Evolutionary conservation across 2,888 invertebrate species (phyloP).

Genomic region (Carpatolechia fugitivella): DNA sequence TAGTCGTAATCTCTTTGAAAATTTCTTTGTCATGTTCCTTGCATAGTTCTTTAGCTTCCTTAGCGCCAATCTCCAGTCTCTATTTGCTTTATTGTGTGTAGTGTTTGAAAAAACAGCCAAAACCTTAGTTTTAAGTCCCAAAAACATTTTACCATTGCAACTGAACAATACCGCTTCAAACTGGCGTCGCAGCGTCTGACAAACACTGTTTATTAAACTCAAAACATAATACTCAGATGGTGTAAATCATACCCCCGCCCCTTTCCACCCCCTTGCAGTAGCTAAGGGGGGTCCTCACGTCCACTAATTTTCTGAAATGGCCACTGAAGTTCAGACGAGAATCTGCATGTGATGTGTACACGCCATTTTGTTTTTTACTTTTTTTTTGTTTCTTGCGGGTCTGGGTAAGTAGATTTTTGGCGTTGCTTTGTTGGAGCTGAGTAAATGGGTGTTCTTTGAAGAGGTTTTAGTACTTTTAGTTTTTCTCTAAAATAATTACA

Average conservation of each 20-base stretch:
- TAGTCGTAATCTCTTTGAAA: no score
- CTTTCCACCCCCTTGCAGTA: conserved; percentile 22
- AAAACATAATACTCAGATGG: conserved; percentile 82
- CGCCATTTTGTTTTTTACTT: conserved; percentile 27
- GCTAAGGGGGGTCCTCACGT: conserved; percentile 38
- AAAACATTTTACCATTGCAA: neutral
- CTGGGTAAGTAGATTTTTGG: conserved; percentile 5
- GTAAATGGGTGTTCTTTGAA: neutral
- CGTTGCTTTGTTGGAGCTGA: neutral
- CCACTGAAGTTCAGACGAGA: conserved; percentile 61
- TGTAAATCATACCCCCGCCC: conserved; percentile 76
- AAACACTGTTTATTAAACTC: conserved; percentile 81
- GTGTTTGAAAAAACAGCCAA: neutral
- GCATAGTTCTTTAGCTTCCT: no score
- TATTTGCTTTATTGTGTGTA: neutral
- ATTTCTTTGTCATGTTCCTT: no score
- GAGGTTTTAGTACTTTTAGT: no score
- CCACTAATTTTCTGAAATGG: conserved; percentile 75
- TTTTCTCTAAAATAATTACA: no score
- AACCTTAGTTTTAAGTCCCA: neutral
- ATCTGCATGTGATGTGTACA: conserved; percentile 49
- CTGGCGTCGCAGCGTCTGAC: conserved; percentile 60
- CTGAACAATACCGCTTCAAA: conserved; percentile 3
- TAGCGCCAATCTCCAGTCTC: no score
- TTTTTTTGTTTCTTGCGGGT: conserved; percentile 14